A percentile compares a stretch with the other conserved stretches of the same genome.
phyloP scores from a whole-genome alignment of 2,113 vertebrate genomes.

The Ceuthmochares aereus region DNA sequence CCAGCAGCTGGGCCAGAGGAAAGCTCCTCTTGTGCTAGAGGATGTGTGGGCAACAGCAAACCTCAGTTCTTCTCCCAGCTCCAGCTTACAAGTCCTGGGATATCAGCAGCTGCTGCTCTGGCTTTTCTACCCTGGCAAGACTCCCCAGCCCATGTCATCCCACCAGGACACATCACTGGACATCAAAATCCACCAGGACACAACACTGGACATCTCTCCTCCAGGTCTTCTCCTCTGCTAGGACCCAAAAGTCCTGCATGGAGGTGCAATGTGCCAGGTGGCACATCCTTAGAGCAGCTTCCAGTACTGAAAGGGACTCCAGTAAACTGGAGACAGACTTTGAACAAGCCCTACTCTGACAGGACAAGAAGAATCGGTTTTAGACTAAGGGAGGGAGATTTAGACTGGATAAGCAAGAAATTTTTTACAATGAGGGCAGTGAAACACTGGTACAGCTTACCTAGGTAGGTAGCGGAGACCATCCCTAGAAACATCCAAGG shows the following conservation, averaged over 20 bases:
- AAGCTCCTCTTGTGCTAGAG: neutral
- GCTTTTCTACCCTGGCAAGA: neutral
- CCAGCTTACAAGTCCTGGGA: rapidly evolving
- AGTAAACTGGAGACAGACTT: no score
- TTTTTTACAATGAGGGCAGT: no score
- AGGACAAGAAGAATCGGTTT: no score
- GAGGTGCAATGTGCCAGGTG: neutral
- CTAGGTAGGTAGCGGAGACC: no score
- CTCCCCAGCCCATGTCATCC: neutral
- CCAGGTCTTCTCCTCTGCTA: neutral
- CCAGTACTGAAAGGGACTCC: no score
- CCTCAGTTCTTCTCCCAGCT: neutral
- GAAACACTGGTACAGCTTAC: no score
- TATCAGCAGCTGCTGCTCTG: neutral
- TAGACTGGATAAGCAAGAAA: no score
- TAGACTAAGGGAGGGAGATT: no score
- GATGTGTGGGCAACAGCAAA: neutral
- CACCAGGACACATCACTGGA: neutral
- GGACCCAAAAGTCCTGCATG: neutral
- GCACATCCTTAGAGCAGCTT: no score
- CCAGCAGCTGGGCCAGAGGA: neutral
- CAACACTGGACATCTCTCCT: neutral
- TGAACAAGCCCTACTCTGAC: no score
- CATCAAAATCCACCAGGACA: neutral
- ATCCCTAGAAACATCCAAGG: no score